phyloP scores from a whole-genome alignment of 1,140 invertebrate genomes.

The Leptinotarsa defecta region DNA sequence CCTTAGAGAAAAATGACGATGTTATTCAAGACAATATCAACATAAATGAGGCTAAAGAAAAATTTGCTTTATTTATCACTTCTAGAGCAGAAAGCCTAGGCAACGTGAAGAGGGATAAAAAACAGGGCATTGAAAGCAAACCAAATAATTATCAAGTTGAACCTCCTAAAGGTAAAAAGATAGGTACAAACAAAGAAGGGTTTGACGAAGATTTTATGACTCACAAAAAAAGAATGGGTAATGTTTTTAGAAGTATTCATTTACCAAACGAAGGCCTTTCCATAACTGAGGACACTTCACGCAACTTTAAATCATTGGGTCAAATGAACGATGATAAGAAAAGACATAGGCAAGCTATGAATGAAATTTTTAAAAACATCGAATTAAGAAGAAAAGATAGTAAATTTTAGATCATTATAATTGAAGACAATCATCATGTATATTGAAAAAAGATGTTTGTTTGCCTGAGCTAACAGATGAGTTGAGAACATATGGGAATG shows the following conservation, averaged over 20 bases:
- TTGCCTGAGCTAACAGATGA: no score
- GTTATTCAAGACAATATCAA: constrained; percentile 41
- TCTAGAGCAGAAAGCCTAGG: neutral
- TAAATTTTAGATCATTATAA: no score
- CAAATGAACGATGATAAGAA: constrained; percentile 27
- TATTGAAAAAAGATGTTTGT: no score
- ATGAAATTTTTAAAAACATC: constrained; percentile 37
- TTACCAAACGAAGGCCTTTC: neutral
- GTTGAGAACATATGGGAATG: no score
- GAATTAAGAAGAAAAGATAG: constrained; percentile 28
- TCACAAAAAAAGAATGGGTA: constrained; percentile 33
- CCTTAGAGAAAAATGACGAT: constrained; percentile 28
- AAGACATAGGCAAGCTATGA: constrained; percentile 37
- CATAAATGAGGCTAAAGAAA: constrained; percentile 35
- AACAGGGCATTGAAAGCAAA: neutral
- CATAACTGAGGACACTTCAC: neutral
- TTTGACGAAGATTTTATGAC: constrained; percentile 1
- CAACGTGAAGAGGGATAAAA: no score
- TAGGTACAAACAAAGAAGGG: neutral
- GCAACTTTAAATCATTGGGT: constrained; percentile 30
- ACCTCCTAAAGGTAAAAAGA: constrained; percentile 1
- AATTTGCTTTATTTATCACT: constrained; percentile 20
- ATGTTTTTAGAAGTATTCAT: constrained; percentile 32
- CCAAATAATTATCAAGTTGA: neutral
- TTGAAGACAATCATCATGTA: no score